Conservation (phyloP, 1,140 invertebrate genomes). For the Diorhabda carinulata region DNA sequence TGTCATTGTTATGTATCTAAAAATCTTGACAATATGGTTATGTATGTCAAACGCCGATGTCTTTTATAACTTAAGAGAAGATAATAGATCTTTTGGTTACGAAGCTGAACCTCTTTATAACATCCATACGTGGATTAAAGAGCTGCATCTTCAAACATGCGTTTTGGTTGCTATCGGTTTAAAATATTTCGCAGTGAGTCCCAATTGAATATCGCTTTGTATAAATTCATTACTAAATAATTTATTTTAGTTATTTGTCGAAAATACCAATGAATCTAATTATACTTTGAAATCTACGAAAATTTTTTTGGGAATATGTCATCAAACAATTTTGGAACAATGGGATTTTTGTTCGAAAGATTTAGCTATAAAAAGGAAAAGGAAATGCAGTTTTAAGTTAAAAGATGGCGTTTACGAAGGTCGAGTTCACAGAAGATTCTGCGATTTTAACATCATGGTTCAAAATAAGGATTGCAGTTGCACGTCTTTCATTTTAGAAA, state of each 20-base stretch:
- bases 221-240: neutral
- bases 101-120: conserved; percentile 22
- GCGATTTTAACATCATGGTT: conserved; percentile 30
- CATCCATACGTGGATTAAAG: conserved; percentile 25
- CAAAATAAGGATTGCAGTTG: conserved; percentile 30
- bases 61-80: conserved; percentile 7
- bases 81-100: conserved; percentile 10
- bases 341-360: conserved; percentile 30
- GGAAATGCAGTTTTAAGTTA: conserved; percentile 29
- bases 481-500: conserved; percentile 23
- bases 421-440: conserved; percentile 34
- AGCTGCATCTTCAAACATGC: conserved; percentile 29
- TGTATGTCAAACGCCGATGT: conserved; percentile 6
- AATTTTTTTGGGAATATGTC: conserved; percentile 34
- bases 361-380: conserved; percentile 16
- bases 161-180: conserved; percentile 30
- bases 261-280: conserved; percentile 10
- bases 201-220: neutral
- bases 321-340: conserved; percentile 24
- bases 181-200: conserved; percentile 33
- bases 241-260: conserved; percentile 24
- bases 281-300: conserved; percentile 9
- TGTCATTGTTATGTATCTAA: conserved; percentile 18
- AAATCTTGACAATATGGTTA: conserved; percentile 25
- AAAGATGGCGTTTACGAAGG: conserved; percentile 23